These are phyloP conservation scores for Pica pica DNA, from an alignment of 2,113 vertebrate genomes.

Conservation along the genomic window DNA sequence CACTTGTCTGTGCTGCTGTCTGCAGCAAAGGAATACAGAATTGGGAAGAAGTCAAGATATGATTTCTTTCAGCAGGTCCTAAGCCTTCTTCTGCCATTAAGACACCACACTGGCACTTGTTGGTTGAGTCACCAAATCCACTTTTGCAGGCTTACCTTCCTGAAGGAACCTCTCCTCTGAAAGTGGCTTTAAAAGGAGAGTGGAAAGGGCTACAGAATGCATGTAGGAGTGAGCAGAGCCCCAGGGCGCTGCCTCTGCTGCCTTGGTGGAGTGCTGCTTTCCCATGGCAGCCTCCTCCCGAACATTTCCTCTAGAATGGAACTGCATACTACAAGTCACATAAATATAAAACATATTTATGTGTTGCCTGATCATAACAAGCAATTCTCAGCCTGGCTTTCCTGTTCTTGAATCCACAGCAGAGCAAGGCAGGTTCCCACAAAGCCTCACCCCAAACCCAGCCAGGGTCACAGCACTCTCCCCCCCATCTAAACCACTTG, in stretches of 20 bases:
- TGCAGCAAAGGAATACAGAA: not conserved
- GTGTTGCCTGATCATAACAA: not conserved
- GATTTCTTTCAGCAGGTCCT: not conserved
- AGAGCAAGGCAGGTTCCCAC: not conserved
- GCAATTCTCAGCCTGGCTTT: not conserved
- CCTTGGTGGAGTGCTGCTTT: not conserved
- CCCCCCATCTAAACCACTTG: not conserved
- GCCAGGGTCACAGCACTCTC: not conserved
- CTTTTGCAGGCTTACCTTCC: not conserved
- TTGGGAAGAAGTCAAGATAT: not conserved
- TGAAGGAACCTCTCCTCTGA: not conserved
- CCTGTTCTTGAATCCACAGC: not conserved
- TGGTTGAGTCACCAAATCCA: not conserved
- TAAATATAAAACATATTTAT: not conserved
- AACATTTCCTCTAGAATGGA: not conserved
- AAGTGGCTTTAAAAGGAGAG: not conserved
- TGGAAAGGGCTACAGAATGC: not conserved
- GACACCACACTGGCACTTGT: accelerated
- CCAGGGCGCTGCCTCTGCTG: accelerated
- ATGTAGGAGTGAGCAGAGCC: not conserved
- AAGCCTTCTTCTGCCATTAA: not conserved
- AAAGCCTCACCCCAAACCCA: not conserved
- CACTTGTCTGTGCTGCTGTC: not conserved
- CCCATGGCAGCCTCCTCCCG: not conserved
- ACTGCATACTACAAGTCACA: not conserved